Evolutionary conservation across 2,888 invertebrate species (phyloP), one percentile per base, ranked within the genome.

Genomic region (Asteroscopus sphinx): DNA sequence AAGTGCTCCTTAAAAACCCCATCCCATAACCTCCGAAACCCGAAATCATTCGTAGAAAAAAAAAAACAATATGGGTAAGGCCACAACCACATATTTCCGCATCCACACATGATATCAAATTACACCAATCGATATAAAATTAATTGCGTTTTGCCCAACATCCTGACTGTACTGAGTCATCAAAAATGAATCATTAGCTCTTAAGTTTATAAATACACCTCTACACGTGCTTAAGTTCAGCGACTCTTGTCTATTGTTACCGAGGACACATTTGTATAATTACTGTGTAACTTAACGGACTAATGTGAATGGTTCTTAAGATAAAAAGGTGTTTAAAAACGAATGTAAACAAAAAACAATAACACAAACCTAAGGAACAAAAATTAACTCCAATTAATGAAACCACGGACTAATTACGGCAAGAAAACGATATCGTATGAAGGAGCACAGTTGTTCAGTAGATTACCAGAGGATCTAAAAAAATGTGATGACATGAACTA

Each of bases 151-250:
- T 37, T 51, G 16, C 25, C 39, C 30, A 26, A 37, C 17, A 58
- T 32, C 42, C 30, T 41, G 16, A 46, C 30, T 54, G 37, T 25
- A 52, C 48, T 61, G 51, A 65, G 66, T 77, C 73, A 74, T 75
- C 62, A 64, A 55, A 49, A 59, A 61, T 73, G 77, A 79, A 73
- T 80, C 77, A 79, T 80, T 68, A 64, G 30, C 44, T 60, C 70
- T 61, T 53, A 21, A 67, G 64, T 62, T 79, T 76, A 76, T 75
- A 80, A 80, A 80, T 75, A 74, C 59, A 36, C 30, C 42, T 44
- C 45, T 46, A 63, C 66, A 58, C 69, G 66, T 70, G 56, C n/a
- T 13, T 48, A 45, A 37, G 67, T 64, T 69, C 68, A 68, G 58
- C 57, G 73, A 54, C 67, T 57, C 32, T n/a, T 60, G 44, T 8